These are phyloP conservation scores for Leiothrix lutea DNA, from an alignment of 2,113 vertebrate species.

Conservation along the genomic window DNA sequence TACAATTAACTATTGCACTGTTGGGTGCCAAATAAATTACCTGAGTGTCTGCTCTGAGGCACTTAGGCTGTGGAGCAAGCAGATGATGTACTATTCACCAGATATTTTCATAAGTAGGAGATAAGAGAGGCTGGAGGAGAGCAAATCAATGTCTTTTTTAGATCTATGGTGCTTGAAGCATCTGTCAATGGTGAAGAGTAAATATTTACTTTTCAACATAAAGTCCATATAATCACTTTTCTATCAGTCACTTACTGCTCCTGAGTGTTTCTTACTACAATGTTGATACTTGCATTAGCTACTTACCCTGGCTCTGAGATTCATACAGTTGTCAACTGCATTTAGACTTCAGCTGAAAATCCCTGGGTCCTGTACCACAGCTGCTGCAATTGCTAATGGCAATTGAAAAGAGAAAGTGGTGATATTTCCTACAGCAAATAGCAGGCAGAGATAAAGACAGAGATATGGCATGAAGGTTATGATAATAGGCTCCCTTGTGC, in stretches of 20 bases:
- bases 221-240: conserved; percentile 72
- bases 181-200: conserved; percentile 67
- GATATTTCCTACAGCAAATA: conserved; percentile 28
- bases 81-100: conserved; percentile 31
- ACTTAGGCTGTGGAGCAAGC: background rate
- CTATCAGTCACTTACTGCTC: conserved; percentile 56
- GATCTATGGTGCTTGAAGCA: conserved; percentile 51
- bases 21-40: conserved; percentile 36
- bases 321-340: conserved; percentile 51
- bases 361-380: background rate
- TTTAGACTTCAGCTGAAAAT: conserved; percentile 26
- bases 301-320: conserved; percentile 40
- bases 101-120: conserved; percentile 51
- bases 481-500: background rate
- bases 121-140: conserved; percentile 56
- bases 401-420: background rate
- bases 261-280: conserved; percentile 30
- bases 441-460: background rate
- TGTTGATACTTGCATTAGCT: conserved; percentile 64
- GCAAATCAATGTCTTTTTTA: conserved; percentile 57
- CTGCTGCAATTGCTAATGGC: background rate
- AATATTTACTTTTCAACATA: conserved; percentile 70
- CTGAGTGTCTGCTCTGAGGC: conserved; percentile 16
- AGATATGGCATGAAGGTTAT: background rate
- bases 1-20: conserved; percentile 17